These are phyloP conservation scores for Triops longicaudatus DNA, from an alignment of 1,140 invertebrate genomes.

Conservation along the genomic window DNA sequence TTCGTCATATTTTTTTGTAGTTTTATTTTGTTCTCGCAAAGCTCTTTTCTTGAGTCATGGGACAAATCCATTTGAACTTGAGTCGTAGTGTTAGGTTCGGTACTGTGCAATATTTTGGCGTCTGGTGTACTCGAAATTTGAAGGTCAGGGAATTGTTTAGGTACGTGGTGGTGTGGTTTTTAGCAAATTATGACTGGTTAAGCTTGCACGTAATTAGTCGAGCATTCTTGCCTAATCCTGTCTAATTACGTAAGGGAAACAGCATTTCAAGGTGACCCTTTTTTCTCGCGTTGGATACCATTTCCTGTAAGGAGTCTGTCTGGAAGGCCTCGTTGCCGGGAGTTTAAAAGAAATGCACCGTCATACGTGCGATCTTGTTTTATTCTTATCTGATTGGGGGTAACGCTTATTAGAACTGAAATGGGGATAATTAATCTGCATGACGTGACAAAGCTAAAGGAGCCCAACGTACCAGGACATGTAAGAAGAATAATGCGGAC, in stretches of 20 bases:
- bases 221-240: background rate
- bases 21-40: background rate
- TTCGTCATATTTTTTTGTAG: constrained; percentile 30
- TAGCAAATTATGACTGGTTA: constrained; percentile 2
- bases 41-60: background rate
- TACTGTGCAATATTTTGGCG: constrained; percentile 7
- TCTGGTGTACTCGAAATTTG: background rate
- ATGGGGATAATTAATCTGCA: background rate
- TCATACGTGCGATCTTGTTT: background rate
- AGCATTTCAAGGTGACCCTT: background rate
- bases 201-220: background rate
- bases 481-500: background rate
- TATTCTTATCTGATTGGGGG: background rate
- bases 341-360: too few relatives aligned
- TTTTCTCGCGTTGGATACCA: background rate
- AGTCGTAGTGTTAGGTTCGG: background rate
- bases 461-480: background rate
- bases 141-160: background rate
- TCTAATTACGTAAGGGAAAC: too few relatives aligned
- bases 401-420: background rate
- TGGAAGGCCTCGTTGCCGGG: too few relatives aligned
- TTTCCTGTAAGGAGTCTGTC: background rate
- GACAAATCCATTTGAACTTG: background rate
- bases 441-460: background rate
- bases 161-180: background rate